Percentiles rank a stretch among this genome's conserved stretches.
Evolutionary conservation across 2,888 invertebrate genomes (phyloP).

Genomic region (Thelaira solivaga): DNA sequence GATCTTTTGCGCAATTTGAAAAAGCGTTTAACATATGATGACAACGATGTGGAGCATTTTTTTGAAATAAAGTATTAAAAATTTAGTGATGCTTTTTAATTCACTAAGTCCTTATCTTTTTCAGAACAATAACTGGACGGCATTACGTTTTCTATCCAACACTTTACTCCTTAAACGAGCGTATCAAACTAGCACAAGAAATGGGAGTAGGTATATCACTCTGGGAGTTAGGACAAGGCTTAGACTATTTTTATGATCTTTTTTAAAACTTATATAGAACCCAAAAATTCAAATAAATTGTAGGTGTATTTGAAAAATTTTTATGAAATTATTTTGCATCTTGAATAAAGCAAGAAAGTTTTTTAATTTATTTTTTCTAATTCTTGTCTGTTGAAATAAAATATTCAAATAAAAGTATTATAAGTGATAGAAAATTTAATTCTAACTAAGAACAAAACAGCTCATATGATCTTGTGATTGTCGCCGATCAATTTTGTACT

Average conservation of each 20-base stretch:
- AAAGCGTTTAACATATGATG: conserved; percentile 87
- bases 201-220: conserved; percentile 91
- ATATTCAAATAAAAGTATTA: no score
- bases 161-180: conserved; percentile 87
- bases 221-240: conserved; percentile 98
- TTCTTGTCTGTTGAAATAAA: no score
- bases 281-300: no score
- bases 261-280: no score
- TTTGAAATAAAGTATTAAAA: conserved; percentile 87
- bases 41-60: conserved; percentile 88
- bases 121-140: conserved; percentile 82
- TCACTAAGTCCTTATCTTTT: conserved; percentile 65
- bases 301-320: no score
- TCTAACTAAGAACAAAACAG: no score
- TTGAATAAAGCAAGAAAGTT: no score
- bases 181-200: conserved; percentile 87
- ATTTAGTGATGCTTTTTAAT: background rate
- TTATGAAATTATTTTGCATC: no score
- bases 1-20: conserved; percentile 85
- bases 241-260: conserved; percentile 95
- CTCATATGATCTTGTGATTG: no score
- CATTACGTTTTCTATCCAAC: conserved; percentile 93
- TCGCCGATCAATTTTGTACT: no score
- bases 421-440: no score
- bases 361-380: no score